Percentiles rank a stretch among this genome's conserved stretches.
phyloP scores from a whole-genome alignment of 2,888 invertebrate genomes.

The Linnaemya vulpina region DNA sequence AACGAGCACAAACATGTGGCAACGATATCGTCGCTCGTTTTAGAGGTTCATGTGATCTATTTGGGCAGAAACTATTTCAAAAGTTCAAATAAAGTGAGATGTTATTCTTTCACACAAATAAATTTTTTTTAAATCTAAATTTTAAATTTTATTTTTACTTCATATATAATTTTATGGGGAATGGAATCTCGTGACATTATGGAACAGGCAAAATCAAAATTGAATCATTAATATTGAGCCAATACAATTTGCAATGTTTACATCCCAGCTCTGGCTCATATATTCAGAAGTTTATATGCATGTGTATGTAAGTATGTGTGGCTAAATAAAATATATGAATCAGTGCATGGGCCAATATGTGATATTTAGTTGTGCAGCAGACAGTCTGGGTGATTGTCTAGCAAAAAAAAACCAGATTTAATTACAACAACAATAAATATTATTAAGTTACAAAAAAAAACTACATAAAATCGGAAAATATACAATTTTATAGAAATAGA shows the following conservation, averaged over 20 bases:
- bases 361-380: slow-evolving; percentile 32
- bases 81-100: no score
- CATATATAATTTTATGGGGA: no score
- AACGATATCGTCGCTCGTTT: no score
- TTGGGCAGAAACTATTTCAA: no score
- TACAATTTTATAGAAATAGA: slow-evolving; percentile 65
- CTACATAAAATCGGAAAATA: slow-evolving; percentile 62
- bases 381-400: slow-evolving; percentile 67
- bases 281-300: not conserved
- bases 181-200: no score
- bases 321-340: slow-evolving; percentile 3
- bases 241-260: not conserved
- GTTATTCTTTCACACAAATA: no score
- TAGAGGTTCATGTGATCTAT: no score
- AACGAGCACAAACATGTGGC: no score
- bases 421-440: not conserved
- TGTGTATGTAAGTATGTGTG: slow-evolving; percentile 1
- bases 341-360: slow-evolving; percentile 19
- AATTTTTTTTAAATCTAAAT: no score
- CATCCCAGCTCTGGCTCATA: not conserved
- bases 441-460: slow-evolving; percentile 43
- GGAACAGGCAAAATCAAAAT: no score
- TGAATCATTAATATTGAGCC: no score
- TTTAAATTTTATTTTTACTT: no score
- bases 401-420: not conserved